These are phyloP conservation scores for Cylloceria caligata DNA, from an alignment of 2,888 invertebrate genomes.

Conservation along the genomic window DNA sequence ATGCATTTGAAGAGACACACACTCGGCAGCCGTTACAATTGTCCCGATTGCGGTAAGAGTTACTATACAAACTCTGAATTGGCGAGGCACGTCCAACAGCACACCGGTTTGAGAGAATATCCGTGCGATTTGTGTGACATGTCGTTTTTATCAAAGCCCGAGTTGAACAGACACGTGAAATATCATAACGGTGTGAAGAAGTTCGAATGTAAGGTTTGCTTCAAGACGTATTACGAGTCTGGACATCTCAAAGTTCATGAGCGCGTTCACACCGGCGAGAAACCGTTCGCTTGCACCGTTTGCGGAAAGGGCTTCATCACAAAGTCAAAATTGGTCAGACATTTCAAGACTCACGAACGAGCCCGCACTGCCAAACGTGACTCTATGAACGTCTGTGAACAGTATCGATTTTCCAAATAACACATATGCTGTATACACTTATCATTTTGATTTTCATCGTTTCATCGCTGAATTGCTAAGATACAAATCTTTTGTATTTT, in stretches of 20 bases:
- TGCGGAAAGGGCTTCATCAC: conserved; percentile 81
- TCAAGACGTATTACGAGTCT: conserved; percentile 80
- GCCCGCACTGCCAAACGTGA: conserved; percentile 24
- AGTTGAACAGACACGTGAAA: conserved; percentile 78
- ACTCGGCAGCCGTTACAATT: conserved; percentile 75
- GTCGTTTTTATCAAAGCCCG: conserved; percentile 79
- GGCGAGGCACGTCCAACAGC: conserved; percentile 78
- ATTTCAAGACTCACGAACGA: conserved; percentile 77
- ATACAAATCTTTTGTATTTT: not conserved
- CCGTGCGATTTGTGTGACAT: conserved; percentile 79
- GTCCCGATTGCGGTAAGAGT: conserved; percentile 77
- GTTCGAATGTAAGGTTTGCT: conserved; percentile 78
- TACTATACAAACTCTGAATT: conserved; percentile 80
- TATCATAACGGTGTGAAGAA: conserved; percentile 80
- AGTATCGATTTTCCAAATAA: conserved; percentile 15
- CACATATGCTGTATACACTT: not conserved
- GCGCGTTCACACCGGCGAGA: conserved; percentile 80
- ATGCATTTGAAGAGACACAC: conserved; percentile 79
- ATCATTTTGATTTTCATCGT: not conserved
- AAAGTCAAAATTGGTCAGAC: conserved; percentile 79
- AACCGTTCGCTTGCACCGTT: conserved; percentile 78
- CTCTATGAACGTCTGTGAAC: not conserved
- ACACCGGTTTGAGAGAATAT: conserved; percentile 76
- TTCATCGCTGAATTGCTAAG: not conserved
- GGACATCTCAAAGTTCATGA: conserved; percentile 81